Percentiles rank a stretch among this genome's conserved stretches.
phyloP scores from a whole-genome alignment of 2,888 invertebrate species.

The Polydrusus tereticollis region DNA sequence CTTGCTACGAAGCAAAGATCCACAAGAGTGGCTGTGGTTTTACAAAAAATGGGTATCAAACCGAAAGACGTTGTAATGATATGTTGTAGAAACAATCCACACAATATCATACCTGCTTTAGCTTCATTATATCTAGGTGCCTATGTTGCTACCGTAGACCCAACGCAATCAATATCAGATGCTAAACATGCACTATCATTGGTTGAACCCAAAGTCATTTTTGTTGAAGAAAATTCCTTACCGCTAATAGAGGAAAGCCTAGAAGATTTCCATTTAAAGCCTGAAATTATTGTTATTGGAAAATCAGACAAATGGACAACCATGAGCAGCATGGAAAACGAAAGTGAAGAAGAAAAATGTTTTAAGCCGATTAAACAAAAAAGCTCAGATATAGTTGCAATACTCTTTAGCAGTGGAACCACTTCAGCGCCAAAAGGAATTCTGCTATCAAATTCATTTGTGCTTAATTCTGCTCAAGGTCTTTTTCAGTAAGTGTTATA shows the following conservation, averaged over 20 bases:
- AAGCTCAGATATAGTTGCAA: conserved; percentile 51
- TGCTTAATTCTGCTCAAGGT: conserved; percentile 19
- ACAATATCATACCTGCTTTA: conserved; percentile 67
- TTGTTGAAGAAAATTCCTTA: conserved; percentile 20
- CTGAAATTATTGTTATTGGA: conserved; percentile 55
- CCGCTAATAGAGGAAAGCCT: conserved; percentile 51
- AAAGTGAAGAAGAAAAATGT: conserved; percentile 34
- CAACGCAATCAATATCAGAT: conserved; percentile 48
- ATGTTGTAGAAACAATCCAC: conserved; percentile 67
- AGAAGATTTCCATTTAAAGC: conserved; percentile 38
- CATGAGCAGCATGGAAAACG: conserved; percentile 12
- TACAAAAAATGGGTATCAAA: conserved; percentile 64
- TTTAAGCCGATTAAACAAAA: conserved; percentile 50
- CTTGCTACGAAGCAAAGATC: conserved; percentile 63
- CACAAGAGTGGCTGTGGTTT: conserved; percentile 65
- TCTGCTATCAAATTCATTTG: conserved; percentile 48
- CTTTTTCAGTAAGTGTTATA: not conserved
- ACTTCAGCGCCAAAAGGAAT: conserved; percentile 58
- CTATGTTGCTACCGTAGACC: conserved; percentile 56
- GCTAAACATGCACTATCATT: conserved; percentile 9
- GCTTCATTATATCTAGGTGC: conserved; percentile 67
- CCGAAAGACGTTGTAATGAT: conserved; percentile 67
- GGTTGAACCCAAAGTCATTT: conserved; percentile 27
- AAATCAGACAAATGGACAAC: conserved; percentile 46
- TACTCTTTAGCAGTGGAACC: conserved; percentile 60